These are phyloP conservation scores for Megalops cyprinoides DNA, from an alignment of 2,797 vertebrate genomes.

Conservation along the genomic window DNA sequence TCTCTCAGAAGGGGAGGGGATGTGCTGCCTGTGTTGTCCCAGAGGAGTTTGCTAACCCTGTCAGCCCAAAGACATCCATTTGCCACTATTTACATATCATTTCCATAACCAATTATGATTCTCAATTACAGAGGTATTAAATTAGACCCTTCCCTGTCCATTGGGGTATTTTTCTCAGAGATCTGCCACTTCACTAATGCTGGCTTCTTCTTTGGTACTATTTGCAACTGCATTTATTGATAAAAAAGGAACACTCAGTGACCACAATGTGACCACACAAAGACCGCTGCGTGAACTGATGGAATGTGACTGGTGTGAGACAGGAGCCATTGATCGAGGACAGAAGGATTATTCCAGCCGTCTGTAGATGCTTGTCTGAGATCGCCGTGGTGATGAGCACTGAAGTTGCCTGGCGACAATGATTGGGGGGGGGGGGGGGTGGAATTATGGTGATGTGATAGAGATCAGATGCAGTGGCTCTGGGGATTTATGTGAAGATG, in stretches of 20 bases:
- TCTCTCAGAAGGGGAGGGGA: background rate
- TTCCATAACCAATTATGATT: constrained; percentile 47
- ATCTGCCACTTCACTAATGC: background rate
- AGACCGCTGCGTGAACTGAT: background rate
- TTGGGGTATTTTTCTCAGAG: too few species aligned
- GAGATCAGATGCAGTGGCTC: constrained; percentile 20
- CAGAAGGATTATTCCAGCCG: constrained; percentile 22
- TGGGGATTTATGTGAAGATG: constrained; percentile 36
- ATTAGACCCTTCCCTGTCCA: background rate
- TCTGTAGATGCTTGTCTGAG: constrained; percentile 36
- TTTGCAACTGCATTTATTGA: background rate
- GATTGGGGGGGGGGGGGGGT: constrained; percentile 28
- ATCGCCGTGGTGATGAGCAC: constrained; percentile 25
- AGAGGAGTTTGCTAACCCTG: constrained; percentile 3
- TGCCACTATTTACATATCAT: constrained; percentile 49
- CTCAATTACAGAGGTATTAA: constrained; percentile 41
- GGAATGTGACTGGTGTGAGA: constrained; percentile 8
- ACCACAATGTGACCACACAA: background rate
- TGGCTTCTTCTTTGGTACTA: background rate
- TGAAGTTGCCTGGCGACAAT: background rate
- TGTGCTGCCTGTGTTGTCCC: background rate
- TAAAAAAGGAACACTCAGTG: background rate
- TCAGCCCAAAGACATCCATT: constrained; percentile 38
- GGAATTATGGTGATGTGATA: constrained; percentile 29
- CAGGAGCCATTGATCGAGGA: constrained; percentile 15